Percentiles rank a stretch among this genome's conserved stretches.
Evolutionary conservation across 64 coral and sea anemone species (phyloP).

Genomic region (Montipora cactus): DNA sequence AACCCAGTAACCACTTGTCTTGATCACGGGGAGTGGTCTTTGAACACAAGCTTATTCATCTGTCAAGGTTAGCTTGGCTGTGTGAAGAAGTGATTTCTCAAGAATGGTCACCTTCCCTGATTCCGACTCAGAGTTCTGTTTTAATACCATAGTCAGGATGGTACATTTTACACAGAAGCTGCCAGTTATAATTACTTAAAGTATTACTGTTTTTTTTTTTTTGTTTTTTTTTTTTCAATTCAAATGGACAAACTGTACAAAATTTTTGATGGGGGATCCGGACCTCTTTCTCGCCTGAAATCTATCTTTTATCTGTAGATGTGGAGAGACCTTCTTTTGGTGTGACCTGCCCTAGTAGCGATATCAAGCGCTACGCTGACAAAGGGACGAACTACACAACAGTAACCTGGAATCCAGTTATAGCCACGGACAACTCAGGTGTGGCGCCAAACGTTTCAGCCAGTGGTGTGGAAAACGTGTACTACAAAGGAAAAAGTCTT

Average conservation of each 20-base stretch:
- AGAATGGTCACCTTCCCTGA: neutral
- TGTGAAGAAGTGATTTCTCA: neutral
- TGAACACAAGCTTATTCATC: neutral
- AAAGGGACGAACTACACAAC: slow-evolving; percentile 17
- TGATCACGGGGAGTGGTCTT: slow-evolving; percentile 26
- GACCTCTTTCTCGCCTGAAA: neutral
- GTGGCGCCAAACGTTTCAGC: neutral
- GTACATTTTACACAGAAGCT: too few species aligned
- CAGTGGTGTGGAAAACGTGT: slow-evolving; percentile 21
- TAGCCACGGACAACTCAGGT: slow-evolving; percentile 72
- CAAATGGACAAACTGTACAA: too few species aligned
- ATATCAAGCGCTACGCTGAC: slow-evolving; percentile 29
- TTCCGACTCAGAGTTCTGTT: neutral
- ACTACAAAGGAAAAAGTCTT: slow-evolving; percentile 22
- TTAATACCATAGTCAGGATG: neutral
- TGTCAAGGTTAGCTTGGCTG: slow-evolving; percentile 39
- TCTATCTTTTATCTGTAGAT: slow-evolving; percentile 16
- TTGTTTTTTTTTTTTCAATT: too few species aligned
- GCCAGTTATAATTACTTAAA: too few species aligned
- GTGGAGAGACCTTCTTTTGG: slow-evolving; percentile 62
- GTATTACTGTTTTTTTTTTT: too few species aligned
- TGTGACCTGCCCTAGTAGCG: slow-evolving; percentile 21
- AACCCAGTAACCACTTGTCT: slow-evolving; percentile 8
- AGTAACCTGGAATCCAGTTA: slow-evolving; percentile 49
- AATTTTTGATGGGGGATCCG: neutral